Base-by-base conservation (phyloP, 2,888 invertebrate genomes). In the Eristalis tenax region DNA sequence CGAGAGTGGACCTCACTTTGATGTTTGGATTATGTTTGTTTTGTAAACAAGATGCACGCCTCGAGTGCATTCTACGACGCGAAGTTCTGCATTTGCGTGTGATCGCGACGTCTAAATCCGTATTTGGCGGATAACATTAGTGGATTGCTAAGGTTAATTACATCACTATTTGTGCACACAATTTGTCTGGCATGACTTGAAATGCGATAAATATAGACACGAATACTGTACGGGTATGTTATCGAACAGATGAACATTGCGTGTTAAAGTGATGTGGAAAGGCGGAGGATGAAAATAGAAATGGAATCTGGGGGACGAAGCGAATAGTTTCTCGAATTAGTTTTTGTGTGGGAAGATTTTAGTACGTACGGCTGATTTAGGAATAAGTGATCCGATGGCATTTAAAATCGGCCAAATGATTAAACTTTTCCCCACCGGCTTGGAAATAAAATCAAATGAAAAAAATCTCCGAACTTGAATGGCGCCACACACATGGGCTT, bases 141-240 rank as follows among this genome's bases (percentile, higher is more conserved):
- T n/a, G 15, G 64, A 22, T 56, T 23, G 38, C 15, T 26, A 26
- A 57, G 57, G 18, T 69, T 57, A 59, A 61, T 69, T 69, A 26
- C 56, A 70, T 43, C 59, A 70, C 28, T 65, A 22, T 82, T 76
- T 82, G 57, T 22, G 40, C 70, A 38, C 10, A 64, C 40, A 61
- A 76, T 75, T 65, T 76, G 64, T 65, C 57, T 18, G 59, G 2
- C 32, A 26, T 28, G 15, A 56, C 6, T 61, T 32, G 68, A 66
- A 66, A 75, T 66, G 40, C 2, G 50, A 50, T 50, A 50, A 50
- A 50, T 50, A 50, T 50, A 50, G 50, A 50, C n/a, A 50, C 4
- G 43, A 15, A 18, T 5, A 50, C 5, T n/a, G n/a, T n/a, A 50
- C n/a, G n/a, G 1, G n/a, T n/a, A 18, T 18, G 50, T 5, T 18